Conservation (phyloP, 2,888 invertebrate species). For the Apantesis nais region DNA sequence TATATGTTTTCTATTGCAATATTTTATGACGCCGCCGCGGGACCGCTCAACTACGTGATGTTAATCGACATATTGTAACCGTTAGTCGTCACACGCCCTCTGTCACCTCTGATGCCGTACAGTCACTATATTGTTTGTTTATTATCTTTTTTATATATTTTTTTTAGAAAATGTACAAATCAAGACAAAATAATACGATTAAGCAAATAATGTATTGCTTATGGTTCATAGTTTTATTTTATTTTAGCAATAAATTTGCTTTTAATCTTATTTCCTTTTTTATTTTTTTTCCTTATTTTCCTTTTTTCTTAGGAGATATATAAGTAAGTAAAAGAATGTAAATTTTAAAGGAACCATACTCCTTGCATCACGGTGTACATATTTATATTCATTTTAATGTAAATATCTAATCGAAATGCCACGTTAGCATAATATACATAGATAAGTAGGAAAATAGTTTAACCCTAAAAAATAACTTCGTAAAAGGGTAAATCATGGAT, state of each 20-base stretch:
- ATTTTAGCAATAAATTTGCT: conserved; percentile 86
- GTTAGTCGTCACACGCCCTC: conserved; percentile 46
- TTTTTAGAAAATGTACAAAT: conserved; percentile 80
- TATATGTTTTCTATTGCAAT: conserved; percentile 76
- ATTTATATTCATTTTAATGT: conserved; percentile 68
- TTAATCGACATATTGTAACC: conserved; percentile 51
- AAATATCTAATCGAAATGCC: conserved; percentile 64
- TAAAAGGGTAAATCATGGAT: conserved; percentile 69
- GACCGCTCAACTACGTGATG: conserved; percentile 74
- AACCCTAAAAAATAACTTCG: conserved; percentile 56
- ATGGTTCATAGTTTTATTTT: conserved; percentile 83
- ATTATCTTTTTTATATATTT: conserved; percentile 66
- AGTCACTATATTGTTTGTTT: conserved; percentile 47
- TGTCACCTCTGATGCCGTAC: conserved; percentile 46
- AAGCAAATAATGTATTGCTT: conserved; percentile 80
- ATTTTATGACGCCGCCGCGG: conserved; percentile 67
- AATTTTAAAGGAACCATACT: conserved; percentile 82
- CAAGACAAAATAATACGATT: conserved; percentile 66
- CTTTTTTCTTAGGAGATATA: conserved; percentile 55
- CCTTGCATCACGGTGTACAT: conserved; percentile 82
- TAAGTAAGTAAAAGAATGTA: conserved; percentile 66
- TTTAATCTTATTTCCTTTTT: conserved; percentile 79
- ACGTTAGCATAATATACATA: conserved; percentile 55
- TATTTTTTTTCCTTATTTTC: conserved; percentile 65
- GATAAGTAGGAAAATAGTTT: conserved; percentile 66